phyloP scores from a whole-genome alignment of 2,888 invertebrate species.

The Lasioglossum vierecki region DNA sequence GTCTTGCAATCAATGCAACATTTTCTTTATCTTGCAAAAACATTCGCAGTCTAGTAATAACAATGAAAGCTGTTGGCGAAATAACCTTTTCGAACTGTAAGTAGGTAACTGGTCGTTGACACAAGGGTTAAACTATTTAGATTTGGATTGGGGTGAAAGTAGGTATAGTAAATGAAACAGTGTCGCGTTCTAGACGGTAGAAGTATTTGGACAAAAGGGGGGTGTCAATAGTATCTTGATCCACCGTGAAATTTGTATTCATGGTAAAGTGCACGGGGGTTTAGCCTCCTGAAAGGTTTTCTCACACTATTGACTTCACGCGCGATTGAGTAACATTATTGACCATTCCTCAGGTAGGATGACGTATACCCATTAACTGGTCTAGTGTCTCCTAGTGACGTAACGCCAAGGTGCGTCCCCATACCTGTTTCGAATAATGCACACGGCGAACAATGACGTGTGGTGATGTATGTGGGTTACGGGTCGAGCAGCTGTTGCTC shows the following conservation, averaged over 20 bases:
- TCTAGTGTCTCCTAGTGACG: slow-evolving; percentile 69
- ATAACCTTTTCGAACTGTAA: neutral
- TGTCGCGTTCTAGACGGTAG: neutral
- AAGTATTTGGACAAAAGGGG: neutral
- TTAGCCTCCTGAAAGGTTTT: slow-evolving; percentile 15
- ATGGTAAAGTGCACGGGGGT: neutral
- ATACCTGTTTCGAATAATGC: slow-evolving; percentile 80
- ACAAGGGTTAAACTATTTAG: neutral
- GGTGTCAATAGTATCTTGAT: neutral
- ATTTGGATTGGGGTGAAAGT: neutral
- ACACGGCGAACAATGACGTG: slow-evolving; percentile 81
- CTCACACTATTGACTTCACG: slow-evolving; percentile 41
- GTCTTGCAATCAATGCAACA: too few relatives aligned
- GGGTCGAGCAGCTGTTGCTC: slow-evolving; percentile 82
- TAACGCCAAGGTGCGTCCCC: slow-evolving; percentile 73
- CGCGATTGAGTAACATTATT: slow-evolving; percentile 63
- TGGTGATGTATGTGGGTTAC: slow-evolving; percentile 83
- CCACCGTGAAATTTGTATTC: slow-evolving; percentile 5
- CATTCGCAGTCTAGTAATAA: too few relatives aligned
- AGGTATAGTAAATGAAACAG: neutral
- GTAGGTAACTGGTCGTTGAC: neutral
- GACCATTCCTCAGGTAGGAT: slow-evolving; percentile 65
- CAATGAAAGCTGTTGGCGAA: neutral
- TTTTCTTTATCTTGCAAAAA: too few relatives aligned
- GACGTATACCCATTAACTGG: slow-evolving; percentile 73